These are phyloP conservation scores for Macquaria australasica DNA, from an alignment of 2,113 vertebrate genomes.

Conservation along the genomic window DNA sequence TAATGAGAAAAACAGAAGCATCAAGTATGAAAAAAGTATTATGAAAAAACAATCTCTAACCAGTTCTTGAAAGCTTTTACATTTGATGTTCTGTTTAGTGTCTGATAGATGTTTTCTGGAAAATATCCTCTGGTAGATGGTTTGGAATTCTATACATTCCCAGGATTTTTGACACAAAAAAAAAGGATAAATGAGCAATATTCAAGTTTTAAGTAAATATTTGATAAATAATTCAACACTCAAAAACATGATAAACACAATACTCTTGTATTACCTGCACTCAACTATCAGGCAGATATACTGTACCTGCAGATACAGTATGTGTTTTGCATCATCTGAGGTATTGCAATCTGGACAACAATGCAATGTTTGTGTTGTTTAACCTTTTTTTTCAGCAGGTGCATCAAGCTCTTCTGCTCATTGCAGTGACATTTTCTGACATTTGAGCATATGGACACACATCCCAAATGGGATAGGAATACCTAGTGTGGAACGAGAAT, in stretches of 20 bases:
- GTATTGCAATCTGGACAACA: conserved; percentile 24
- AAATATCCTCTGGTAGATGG: not conserved
- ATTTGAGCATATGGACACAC: conserved; percentile 72
- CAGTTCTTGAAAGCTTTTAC: not conserved
- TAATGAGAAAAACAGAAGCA: conserved; percentile 59
- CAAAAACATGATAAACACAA: too few relatives aligned
- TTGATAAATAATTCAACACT: too few relatives aligned
- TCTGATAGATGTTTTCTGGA: not conserved
- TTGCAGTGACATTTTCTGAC: conserved; percentile 73
- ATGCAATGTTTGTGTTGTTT: conserved; percentile 52
- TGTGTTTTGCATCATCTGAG: conserved; percentile 28
- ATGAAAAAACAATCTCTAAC: not conserved
- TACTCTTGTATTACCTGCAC: too few relatives aligned
- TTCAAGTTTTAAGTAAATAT: too few relatives aligned
- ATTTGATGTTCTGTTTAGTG: not conserved
- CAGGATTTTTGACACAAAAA: not conserved
- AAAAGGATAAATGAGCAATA: not conserved
- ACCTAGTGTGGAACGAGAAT: conserved; percentile 33
- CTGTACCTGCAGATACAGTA: not conserved
- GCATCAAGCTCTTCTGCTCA: conserved; percentile 30
- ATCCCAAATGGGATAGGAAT: conserved; percentile 51
- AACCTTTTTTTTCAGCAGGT: conserved; percentile 44
- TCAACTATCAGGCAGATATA: too few relatives aligned
- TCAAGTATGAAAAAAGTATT: not conserved
- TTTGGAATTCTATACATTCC: not conserved